Conservation (phyloP, 2,797 vertebrate species). For the Alcedo atthis region DNA sequence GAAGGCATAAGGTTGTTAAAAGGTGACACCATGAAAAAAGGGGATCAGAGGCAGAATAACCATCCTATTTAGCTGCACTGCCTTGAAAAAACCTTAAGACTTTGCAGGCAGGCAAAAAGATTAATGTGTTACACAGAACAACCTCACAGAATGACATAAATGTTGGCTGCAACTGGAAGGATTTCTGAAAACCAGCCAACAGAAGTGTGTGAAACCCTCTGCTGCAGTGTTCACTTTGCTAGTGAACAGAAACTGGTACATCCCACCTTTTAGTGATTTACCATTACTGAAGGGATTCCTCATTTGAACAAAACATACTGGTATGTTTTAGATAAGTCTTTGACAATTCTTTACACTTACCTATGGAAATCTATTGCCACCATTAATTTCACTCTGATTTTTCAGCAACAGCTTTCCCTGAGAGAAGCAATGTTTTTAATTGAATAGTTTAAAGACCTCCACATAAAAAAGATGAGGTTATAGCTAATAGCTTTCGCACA, state of each 20-base stretch:
- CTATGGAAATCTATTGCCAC: conserved; percentile 59
- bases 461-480: conserved; percentile 40
- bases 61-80: not conserved
- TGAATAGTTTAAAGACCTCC: conserved; percentile 41
- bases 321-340: conserved; percentile 46
- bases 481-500: conserved; percentile 58
- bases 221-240: not conserved
- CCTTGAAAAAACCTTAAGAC: not conserved
- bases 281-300: conserved; percentile 29
- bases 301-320: conserved; percentile 32
- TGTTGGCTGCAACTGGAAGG: not conserved
- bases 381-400: conserved; percentile 68
- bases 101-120: not conserved
- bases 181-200: not conserved
- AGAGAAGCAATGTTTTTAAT: conserved; percentile 69
- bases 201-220: not conserved
- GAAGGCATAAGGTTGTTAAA: not conserved
- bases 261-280: conserved; percentile 14
- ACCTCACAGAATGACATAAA: not conserved
- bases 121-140: not conserved
- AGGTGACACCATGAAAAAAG: not conserved
- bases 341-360: conserved; percentile 34
- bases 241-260: not conserved
- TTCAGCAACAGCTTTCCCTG: conserved; percentile 51
- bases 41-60: not conserved